Base-by-base conservation (phyloP, 2,888 invertebrate species). In the Drosophila monieri region DNA sequence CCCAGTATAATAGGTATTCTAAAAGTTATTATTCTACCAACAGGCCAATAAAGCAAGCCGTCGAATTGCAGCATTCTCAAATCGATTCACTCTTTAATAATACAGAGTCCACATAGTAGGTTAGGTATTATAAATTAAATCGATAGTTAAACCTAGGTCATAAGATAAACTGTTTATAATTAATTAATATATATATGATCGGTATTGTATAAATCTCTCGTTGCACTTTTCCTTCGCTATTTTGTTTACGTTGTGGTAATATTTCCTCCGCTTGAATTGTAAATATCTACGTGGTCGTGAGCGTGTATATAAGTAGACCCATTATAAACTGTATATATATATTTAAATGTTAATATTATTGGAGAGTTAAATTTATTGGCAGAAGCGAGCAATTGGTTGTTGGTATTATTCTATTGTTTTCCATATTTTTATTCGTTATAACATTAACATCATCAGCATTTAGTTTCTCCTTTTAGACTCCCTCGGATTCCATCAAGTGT, bases 311-410 rank as follows among this genome's bases (percentile, higher is more conserved):
- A 23, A 14, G 1, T 14, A 32, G 21, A 35, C 54, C 55, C 48
- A 3, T 48, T 12, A 58, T 32, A 35, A 46, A 57, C 27, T 48
- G 15, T 57, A 10, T 32, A 23, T 46, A 25, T 27, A 8, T 48
- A 27, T 48, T 35, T 44, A n/a, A 49, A 57, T 41, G 46, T 47
- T 61, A 56, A 64, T 27, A 58, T 44, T 56, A 64, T 47, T 25
- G 49, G 30, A 56, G 41, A 49, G 39, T 70, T 71, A 71, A 48
- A 64, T 78, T 64, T 78, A 79, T 85, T 81, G 80, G 80, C 80
- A 85, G 76, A 81, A 85, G 80, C 85, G 80, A 81, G 80, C 81
- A 81, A 81, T 81, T 76, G 76, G 66, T 84, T 77, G 73, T 52
- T 18, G 27, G 37, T 59, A 60, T 55, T 37, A 55, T 48, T 21